These are phyloP conservation scores for Gnathonemus echidnorhynchus DNA, from an alignment of 2,113 vertebrate genomes.

Conservation along the genomic window DNA sequence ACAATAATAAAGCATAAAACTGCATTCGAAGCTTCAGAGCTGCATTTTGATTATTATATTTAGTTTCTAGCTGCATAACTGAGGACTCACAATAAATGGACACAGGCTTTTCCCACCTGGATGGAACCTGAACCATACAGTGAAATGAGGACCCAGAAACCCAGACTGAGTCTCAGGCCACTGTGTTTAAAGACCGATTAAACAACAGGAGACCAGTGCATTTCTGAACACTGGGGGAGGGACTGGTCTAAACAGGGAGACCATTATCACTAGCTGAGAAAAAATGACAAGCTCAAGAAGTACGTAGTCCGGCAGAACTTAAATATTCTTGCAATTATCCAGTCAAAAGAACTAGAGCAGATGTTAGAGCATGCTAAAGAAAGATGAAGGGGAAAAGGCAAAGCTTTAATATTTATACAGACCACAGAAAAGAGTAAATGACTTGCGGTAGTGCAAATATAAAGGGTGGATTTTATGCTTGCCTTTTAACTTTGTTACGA, in stretches of 20 bases:
- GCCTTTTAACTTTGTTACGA: background rate
- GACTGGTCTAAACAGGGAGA: background rate
- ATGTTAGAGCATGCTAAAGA: background rate
- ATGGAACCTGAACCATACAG: background rate
- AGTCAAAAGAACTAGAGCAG: background rate
- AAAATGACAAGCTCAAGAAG: background rate
- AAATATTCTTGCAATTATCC: background rate
- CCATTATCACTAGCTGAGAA: background rate
- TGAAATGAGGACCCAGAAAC: background rate
- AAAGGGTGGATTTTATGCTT: background rate
- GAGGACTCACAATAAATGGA: background rate
- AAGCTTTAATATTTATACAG: background rate
- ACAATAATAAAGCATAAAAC: background rate
- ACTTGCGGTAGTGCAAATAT: background rate
- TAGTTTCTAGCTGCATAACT: background rate
- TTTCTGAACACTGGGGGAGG: background rate
- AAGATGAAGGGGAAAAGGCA: background rate
- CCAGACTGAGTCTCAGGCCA: background rate
- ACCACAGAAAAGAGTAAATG: background rate
- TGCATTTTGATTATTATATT: background rate
- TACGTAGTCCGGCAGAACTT: background rate
- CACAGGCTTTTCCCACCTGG: background rate
- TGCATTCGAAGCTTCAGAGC: background rate
- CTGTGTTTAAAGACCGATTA: background rate
- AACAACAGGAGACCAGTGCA: background rate